Evolutionary conservation across 2,888 invertebrate genomes (phyloP).

Genomic region (Anarsia innoxiella): DNA sequence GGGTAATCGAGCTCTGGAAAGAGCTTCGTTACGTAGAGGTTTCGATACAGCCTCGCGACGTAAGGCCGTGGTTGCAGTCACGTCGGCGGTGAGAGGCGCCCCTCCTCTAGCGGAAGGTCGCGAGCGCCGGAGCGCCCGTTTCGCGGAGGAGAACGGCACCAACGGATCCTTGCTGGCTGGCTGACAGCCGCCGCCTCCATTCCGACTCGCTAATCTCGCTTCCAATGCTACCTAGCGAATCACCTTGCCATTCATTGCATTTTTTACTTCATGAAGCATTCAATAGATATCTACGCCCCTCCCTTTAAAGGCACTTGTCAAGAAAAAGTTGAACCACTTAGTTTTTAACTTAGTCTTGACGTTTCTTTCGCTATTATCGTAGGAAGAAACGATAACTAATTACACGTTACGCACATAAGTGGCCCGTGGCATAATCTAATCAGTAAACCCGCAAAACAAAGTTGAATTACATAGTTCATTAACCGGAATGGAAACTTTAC

Average conservation of each 20-base stretch:
- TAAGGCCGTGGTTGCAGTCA: slow-evolving; percentile 74
- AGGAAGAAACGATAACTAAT: slow-evolving; percentile 43
- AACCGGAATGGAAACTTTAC: slow-evolving; percentile 40
- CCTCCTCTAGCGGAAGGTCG: slow-evolving; percentile 71
- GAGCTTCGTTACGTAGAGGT: slow-evolving; percentile 71
- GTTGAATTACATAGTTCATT: slow-evolving; percentile 44
- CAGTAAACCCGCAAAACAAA: slow-evolving; percentile 40
- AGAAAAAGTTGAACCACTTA: no score
- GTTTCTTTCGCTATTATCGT: slow-evolving; percentile 33
- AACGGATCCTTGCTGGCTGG: slow-evolving; percentile 64
- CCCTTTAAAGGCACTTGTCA: no score
- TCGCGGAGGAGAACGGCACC: slow-evolving; percentile 66
- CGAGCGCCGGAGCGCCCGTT: slow-evolving; percentile 51
- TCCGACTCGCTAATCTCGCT: slow-evolving; percentile 21
- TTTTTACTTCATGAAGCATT: neutral
- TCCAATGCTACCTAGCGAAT: slow-evolving; percentile 24
- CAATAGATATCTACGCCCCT: no score
- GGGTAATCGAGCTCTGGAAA: slow-evolving; percentile 64
- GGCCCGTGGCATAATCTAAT: slow-evolving; percentile 46
- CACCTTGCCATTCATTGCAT: slow-evolving; percentile 7
- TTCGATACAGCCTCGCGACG: slow-evolving; percentile 73
- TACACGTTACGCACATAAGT: slow-evolving; percentile 39
- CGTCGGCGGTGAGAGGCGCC: slow-evolving; percentile 71
- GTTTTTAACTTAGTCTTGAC: no score
- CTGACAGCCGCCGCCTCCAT: slow-evolving; percentile 30